Evolutionary conservation across 2,888 invertebrate genomes (phyloP).

Genomic region (Celastrina argiolus): DNA sequence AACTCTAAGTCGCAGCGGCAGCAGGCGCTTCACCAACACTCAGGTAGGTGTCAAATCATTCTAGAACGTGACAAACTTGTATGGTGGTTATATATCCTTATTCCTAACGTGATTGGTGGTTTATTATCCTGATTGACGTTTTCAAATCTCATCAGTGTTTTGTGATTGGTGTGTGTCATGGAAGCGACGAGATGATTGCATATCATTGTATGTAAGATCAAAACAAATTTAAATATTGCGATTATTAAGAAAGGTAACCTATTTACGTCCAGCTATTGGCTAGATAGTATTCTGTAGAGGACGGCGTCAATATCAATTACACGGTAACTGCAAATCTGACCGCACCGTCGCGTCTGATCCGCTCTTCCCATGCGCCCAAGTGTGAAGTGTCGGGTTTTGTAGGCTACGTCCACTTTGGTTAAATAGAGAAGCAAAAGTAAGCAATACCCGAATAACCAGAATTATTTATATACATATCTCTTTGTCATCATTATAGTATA

Average conservation of each 20-base stretch:
- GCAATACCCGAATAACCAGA: not conserved
- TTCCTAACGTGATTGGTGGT: too few species aligned
- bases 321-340: not conserved
- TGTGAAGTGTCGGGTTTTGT: slow-evolving; percentile 15
- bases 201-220: too few species aligned
- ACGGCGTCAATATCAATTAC: slow-evolving; percentile 18
- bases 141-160: too few species aligned
- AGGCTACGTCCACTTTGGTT: not conserved
- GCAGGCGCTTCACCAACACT: slow-evolving; percentile 84
- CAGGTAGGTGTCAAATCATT: slow-evolving; percentile 57
- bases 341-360: not conserved
- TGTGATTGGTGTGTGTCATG: too few species aligned
- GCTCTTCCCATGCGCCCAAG: slow-evolving; percentile 16
- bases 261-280: not conserved
- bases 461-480: not conserved
- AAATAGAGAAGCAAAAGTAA: not conserved
- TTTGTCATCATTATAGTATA: too few species aligned
- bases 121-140: too few species aligned
- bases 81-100: too few species aligned
- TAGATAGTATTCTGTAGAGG: not conserved
- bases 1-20: slow-evolving; percentile 89
- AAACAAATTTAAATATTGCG: too few species aligned
- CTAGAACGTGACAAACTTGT: too few species aligned
- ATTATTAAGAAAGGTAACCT: not conserved
- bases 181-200: too few species aligned